Evolutionary conservation across 2,113 vertebrate genomes (phyloP).

Genomic region (Poecilia latipinna): DNA sequence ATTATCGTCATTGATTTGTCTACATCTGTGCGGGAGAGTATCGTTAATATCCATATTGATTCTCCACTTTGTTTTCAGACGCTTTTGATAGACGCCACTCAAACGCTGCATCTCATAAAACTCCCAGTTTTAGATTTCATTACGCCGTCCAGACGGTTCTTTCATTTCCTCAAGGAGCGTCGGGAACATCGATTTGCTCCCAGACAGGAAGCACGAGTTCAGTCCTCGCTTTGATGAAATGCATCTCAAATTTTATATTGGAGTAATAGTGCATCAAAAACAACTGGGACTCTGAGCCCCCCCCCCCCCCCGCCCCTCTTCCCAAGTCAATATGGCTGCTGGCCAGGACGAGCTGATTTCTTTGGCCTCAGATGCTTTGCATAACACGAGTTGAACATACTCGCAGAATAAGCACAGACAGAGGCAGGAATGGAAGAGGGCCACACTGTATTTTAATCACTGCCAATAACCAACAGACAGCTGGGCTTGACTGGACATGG

Average conservation of each 20-base stretch:
- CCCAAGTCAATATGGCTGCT: conserved; percentile 63
- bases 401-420: conserved; percentile 17
- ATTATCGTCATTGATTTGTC: conserved; percentile 69
- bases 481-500: background rate
- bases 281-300: conserved; percentile 57
- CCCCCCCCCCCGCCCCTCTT: too few species aligned
- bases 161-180: conserved; percentile 55
- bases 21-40: conserved; percentile 33
- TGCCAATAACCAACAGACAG: conserved; percentile 1
- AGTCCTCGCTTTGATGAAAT: conserved; percentile 38
- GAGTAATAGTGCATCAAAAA: conserved; percentile 60
- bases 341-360: conserved; percentile 68
- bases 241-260: conserved; percentile 43
- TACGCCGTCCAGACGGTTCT: conserved; percentile 29
- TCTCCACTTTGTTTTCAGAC: conserved; percentile 37
- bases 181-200: conserved; percentile 48
- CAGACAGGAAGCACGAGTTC: conserved; percentile 32
- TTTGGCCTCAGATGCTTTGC: conserved; percentile 67
- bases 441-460: conserved; percentile 14
- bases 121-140: conserved; percentile 46
- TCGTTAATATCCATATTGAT: conserved; percentile 67
- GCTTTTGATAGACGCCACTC: conserved; percentile 65
- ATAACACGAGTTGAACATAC: conserved; percentile 50
- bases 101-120: conserved; percentile 39
- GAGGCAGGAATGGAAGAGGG: conserved; percentile 14